Percentiles rank a stretch among this genome's conserved stretches.
These are phyloP conservation scores for Dryobotodes eremita DNA, from an alignment of 2,888 invertebrate species.

Conservation along the genomic window DNA sequence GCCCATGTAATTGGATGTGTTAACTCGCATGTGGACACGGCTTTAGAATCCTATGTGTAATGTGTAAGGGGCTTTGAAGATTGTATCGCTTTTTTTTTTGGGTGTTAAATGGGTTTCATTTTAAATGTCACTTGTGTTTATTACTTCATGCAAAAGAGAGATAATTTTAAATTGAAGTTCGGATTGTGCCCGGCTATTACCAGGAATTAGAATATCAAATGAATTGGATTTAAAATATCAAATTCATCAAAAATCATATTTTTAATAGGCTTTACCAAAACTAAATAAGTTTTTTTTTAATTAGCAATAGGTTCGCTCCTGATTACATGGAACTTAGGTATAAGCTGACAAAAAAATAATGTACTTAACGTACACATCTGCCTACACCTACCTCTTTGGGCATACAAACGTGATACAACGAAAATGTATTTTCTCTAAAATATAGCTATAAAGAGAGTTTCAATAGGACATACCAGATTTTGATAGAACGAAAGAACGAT, in stretches of 20 bases:
- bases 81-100: neutral
- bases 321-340: too few species aligned
- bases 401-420: neutral
- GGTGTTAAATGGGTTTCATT: neutral
- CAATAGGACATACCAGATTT: neutral
- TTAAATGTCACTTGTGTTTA: neutral
- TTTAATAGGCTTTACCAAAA: too few species aligned
- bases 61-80: conserved; percentile 28
- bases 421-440: neutral
- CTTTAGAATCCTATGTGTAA: conserved; percentile 49
- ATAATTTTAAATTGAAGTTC: neutral
- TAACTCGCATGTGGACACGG: conserved; percentile 54
- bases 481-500: neutral
- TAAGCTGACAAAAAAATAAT: too few species aligned
- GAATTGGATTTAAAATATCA: too few species aligned
- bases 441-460: neutral
- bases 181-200: neutral
- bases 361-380: neutral
- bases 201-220: neutral
- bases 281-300: too few species aligned
- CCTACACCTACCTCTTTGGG: too few species aligned
- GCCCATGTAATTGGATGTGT: conserved; percentile 74
- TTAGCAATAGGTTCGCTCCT: too few species aligned
- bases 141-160: neutral
- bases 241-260: too few species aligned